Percentiles rank a stretch among this genome's conserved stretches.
Evolutionary conservation across 2,888 invertebrate species (phyloP).

Genomic region (Acholoe squamosa): DNA sequence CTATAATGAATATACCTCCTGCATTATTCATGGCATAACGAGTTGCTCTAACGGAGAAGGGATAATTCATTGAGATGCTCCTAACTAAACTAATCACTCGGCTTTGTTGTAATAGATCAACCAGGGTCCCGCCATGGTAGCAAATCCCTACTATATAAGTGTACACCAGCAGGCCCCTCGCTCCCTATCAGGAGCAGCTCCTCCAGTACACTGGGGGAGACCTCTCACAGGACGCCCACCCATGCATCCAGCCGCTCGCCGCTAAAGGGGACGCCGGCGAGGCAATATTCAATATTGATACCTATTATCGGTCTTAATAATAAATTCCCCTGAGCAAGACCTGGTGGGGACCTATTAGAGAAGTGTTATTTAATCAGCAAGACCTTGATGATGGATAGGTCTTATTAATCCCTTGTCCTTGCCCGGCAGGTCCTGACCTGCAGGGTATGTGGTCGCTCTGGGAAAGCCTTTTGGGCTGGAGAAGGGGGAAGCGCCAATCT

Average conservation of each 20-base stretch:
- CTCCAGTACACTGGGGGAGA: neutral
- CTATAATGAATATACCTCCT: conserved; percentile 44
- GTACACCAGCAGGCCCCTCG: neutral
- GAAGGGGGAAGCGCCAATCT: neutral
- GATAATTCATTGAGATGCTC: conserved; percentile 47
- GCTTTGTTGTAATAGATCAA: conserved; percentile 16
- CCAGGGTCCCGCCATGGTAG: neutral
- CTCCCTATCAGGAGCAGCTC: neutral
- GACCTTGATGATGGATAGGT: conserved; percentile 31
- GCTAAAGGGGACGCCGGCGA: neutral
- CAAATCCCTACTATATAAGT: neutral
- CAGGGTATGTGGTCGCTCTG: neutral
- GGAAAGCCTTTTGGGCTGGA: neutral
- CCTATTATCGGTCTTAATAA: conserved; percentile 20
- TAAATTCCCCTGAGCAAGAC: neutral
- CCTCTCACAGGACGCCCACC: neutral
- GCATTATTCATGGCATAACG: conserved; percentile 22
- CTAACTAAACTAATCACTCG: conserved; percentile 51
- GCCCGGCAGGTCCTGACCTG: neutral
- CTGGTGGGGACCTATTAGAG: conserved; percentile 33
- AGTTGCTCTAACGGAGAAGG: neutral
- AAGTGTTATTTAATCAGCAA: conserved; percentile 33
- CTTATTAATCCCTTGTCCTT: conserved; percentile 52
- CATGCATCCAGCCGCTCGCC: neutral
- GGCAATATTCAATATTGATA: conserved; percentile 27